phyloP scores from a whole-genome alignment of 2,888 invertebrate genomes.

The Apomyelois bistriatella region DNA sequence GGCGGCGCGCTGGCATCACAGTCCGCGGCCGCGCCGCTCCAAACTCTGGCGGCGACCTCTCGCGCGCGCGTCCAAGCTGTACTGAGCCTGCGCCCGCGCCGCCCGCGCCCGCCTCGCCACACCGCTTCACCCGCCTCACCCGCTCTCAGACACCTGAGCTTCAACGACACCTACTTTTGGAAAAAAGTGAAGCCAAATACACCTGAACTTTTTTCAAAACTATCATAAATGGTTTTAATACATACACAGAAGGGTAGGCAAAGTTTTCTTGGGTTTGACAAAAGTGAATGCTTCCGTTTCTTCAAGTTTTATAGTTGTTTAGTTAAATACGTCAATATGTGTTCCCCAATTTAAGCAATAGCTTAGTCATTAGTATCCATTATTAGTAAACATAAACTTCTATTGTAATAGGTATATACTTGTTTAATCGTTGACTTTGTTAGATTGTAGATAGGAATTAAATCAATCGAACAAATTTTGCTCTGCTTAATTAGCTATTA shows the following conservation, averaged over 20 bases:
- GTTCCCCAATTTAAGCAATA: too few relatives aligned
- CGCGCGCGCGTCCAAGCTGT: slow-evolving; percentile 43
- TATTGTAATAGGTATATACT: too few relatives aligned
- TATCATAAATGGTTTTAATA: neutral
- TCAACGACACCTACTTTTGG: slow-evolving; percentile 36
- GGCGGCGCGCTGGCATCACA: slow-evolving; percentile 70
- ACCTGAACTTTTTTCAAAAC: slow-evolving; percentile 1
- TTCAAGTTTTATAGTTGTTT: too few relatives aligned
- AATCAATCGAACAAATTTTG: too few relatives aligned
- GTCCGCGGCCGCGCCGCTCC: slow-evolving; percentile 60
- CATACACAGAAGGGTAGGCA: too few relatives aligned
- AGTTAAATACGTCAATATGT: too few relatives aligned
- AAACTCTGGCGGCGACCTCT: slow-evolving; percentile 48
- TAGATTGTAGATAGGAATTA: too few relatives aligned
- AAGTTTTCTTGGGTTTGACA: too few relatives aligned
- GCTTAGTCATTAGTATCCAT: too few relatives aligned
- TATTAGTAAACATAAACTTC: too few relatives aligned
- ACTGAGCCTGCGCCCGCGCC: slow-evolving; percentile 29
- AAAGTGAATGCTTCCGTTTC: neutral
- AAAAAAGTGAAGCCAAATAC: slow-evolving; percentile 27
- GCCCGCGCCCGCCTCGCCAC: slow-evolving; percentile 18
- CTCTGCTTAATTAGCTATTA: too few relatives aligned
- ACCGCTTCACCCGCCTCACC: slow-evolving; percentile 20
- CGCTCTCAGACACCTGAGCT: slow-evolving; percentile 15
- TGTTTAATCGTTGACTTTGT: too few relatives aligned